Conservation (phyloP, 2,113 vertebrate species). For the Zosterops pallidus region DNA sequence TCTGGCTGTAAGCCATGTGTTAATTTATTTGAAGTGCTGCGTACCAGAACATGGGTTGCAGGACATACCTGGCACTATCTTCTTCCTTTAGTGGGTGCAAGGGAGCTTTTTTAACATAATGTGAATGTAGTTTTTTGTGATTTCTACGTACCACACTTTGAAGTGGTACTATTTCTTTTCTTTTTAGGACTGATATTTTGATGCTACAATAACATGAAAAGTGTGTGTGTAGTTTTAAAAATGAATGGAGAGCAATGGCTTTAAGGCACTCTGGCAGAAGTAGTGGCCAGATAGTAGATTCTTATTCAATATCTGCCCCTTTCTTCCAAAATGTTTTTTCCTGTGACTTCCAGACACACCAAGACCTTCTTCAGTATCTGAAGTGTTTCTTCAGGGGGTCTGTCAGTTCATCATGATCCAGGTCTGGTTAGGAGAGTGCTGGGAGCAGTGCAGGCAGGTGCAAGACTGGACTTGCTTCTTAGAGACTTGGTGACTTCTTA, state of each 20-base stretch:
- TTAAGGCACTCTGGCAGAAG: background rate
- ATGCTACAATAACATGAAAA: slow-evolving; percentile 36
- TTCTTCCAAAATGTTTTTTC: background rate
- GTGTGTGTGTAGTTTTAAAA: slow-evolving; percentile 34
- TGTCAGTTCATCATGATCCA: background rate
- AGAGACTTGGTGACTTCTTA: background rate
- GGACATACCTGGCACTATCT: background rate
- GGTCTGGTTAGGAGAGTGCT: background rate
- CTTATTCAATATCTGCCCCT: background rate
- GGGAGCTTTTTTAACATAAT: slow-evolving; percentile 22
- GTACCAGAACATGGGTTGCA: background rate
- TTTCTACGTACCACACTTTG: slow-evolving; percentile 24
- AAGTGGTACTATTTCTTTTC: slow-evolving; percentile 10
- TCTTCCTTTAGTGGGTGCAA: slow-evolving; percentile 37
- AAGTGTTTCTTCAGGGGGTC: background rate
- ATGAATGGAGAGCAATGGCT: background rate
- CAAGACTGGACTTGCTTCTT: background rate
- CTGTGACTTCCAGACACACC: background rate
- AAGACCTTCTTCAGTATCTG: background rate
- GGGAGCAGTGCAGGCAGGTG: background rate
- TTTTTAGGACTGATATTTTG: slow-evolving; percentile 29
- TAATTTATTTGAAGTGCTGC: background rate
- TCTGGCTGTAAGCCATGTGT: background rate
- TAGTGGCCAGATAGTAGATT: background rate
- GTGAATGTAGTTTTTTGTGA: slow-evolving; percentile 44